phyloP scores from a whole-genome alignment of 2,113 vertebrate species.

The Lampris megalopsis region DNA sequence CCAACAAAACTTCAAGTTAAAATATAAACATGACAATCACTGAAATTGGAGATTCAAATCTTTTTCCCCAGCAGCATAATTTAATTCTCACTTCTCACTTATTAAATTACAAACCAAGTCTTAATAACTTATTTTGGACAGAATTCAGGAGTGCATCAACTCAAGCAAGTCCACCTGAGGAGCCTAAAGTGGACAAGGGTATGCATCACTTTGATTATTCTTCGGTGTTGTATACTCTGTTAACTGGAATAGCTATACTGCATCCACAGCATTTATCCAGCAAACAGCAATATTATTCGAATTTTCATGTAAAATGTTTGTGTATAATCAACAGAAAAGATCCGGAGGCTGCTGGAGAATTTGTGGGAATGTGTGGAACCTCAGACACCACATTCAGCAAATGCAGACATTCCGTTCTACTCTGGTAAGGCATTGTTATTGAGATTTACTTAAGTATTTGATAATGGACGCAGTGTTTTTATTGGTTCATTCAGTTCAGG shows the following conservation, averaged over 20 bases:
- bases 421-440: slow-evolving; percentile 54
- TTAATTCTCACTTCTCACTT: background rate
- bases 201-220: slow-evolving; percentile 24
- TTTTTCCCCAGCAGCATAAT: background rate
- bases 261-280: background rate
- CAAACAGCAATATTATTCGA: background rate
- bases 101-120: background rate
- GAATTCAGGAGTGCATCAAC: slow-evolving; percentile 84
- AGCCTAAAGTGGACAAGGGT: slow-evolving; percentile 90
- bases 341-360: slow-evolving; percentile 87
- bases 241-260: background rate
- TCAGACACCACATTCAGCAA: slow-evolving; percentile 35
- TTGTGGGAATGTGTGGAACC: slow-evolving; percentile 91
- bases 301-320: background rate
- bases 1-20: too few relatives aligned
- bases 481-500: too few relatives aligned
- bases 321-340: slow-evolving; percentile 81
- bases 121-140: slow-evolving; percentile 56
- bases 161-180: slow-evolving; percentile 81
- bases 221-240: background rate
- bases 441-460: too few relatives aligned
- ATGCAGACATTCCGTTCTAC: slow-evolving; percentile 15
- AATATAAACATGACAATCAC: too few relatives aligned
- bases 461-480: background rate
- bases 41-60: too few relatives aligned